A percentile compares a stretch with the other conserved stretches of the same genome.
Evolutionary conservation across 2,888 invertebrate genomes (phyloP).

Genomic region (Pheosia tremula): DNA sequence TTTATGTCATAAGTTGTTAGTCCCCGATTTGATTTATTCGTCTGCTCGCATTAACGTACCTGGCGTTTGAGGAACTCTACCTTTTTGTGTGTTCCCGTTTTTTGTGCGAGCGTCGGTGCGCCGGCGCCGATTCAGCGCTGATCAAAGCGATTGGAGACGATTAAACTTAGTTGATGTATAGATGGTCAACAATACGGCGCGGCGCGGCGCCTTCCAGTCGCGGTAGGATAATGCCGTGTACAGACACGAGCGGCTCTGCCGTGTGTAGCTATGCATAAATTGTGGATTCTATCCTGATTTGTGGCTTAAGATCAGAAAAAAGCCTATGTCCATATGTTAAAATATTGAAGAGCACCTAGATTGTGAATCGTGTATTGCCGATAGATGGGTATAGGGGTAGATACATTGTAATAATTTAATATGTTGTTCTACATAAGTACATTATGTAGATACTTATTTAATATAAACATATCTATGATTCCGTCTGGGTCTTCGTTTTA

Average conservation of each 20-base stretch:
- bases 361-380: no score
- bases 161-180: slow-evolving; percentile 60
- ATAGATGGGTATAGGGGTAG: no score
- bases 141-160: slow-evolving; percentile 73
- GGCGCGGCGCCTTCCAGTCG: slow-evolving; percentile 52
- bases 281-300: slow-evolving; percentile 1
- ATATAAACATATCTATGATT: no score
- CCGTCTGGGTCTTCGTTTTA: no score
- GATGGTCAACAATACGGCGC: slow-evolving; percentile 45
- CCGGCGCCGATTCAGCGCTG: slow-evolving; percentile 64
- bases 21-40: slow-evolving; percentile 71
- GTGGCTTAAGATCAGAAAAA: neutral
- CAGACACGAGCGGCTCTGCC: neutral
- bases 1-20: slow-evolving; percentile 79
- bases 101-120: slow-evolving; percentile 52
- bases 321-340: neutral
- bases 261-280: neutral
- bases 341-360: no score
- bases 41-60: slow-evolving; percentile 56
- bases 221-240: slow-evolving; percentile 14
- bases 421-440: no score
- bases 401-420: no score
- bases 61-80: slow-evolving; percentile 59
- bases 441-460: no score
- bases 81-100: slow-evolving; percentile 53